Evolutionary conservation across 2,113 vertebrate species (phyloP), one percentile per base, ranked within the genome.

Genomic region (Platichthys stellatus): DNA sequence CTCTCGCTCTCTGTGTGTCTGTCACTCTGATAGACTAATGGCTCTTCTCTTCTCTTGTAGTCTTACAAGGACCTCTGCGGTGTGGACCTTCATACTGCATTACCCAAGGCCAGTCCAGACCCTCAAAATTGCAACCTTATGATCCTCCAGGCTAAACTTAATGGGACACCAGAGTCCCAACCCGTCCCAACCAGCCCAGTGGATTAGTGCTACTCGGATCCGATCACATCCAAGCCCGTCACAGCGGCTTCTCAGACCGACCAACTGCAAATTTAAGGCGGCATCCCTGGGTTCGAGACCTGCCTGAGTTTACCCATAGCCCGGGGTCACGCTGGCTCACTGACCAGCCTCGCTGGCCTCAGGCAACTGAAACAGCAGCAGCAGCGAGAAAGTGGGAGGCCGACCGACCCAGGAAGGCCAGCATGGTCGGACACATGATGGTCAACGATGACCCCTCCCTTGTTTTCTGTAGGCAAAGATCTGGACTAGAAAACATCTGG

Each of bases 121-220:
- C 84, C 79, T 80, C 74, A 47, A 92, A 93, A 92, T 90, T 92
- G 86, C 83, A 91, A 92, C 90, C 92, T 89, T 94, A 94, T 94
- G 94, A 94, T 94, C 87, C 88, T 93, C 82, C 72, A 71, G 90
- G 91, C 88, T 82, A 93, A 88, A 83, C 73, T 92, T 92, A 93
- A 93, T 91, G 78, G 93, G 93, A 88, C 91, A 94, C 93, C 94
- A 94, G 93, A 94, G 91, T 91, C 80, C 80, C 86, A 91, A 92
- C 92, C 92, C 85, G 86, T 83, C 85, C 51, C 80, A 82, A 93
- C 94, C 94, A 94, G 93, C 87, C 85, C 85, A 74, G 76, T 82
- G 79, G 71, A 92, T 94, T 92, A 94, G 85, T 83, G 85, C 86
- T 89, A 87, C 90, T 92, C 88, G 35, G 76, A 89, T 89, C 79